These are phyloP conservation scores for Tragulus kanchil DNA, from an alignment of 2,113 vertebrate species.

Conservation along the genomic window DNA sequence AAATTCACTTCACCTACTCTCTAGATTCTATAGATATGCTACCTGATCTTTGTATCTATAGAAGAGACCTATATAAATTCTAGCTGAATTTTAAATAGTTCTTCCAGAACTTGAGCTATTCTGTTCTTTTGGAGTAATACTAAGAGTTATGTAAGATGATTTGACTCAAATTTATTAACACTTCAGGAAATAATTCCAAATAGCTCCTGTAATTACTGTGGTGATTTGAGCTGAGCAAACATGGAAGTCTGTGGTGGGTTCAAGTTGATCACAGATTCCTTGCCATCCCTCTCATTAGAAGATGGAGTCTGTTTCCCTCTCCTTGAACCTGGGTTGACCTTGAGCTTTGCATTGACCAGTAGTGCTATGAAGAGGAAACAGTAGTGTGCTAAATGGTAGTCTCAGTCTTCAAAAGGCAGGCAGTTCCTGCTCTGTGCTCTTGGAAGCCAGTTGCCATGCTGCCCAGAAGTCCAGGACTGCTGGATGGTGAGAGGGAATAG, in stretches of 20 bases:
- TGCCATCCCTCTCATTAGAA: not conserved
- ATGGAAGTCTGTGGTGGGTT: not conserved
- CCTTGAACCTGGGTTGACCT: not conserved
- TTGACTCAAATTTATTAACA: slow-evolving; percentile 38
- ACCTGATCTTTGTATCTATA: slow-evolving; percentile 51
- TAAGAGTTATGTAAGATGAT: slow-evolving; percentile 9
- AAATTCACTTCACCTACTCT: slow-evolving; percentile 58
- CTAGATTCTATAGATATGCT: slow-evolving; percentile 44
- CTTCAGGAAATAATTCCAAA: slow-evolving; percentile 25
- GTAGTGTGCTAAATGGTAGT: not conserved
- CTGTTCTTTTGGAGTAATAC: slow-evolving; percentile 54
- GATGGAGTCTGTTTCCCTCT: not conserved
- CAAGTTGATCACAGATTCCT: not conserved
- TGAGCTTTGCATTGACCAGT: not conserved
- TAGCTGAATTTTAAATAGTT: slow-evolving; percentile 62
- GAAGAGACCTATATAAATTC: slow-evolving; percentile 52
- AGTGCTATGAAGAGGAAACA: not conserved
- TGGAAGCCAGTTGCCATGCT: not conserved
- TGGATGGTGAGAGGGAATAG: not conserved
- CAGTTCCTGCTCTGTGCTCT: not conserved
- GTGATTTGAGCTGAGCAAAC: slow-evolving; percentile 47
- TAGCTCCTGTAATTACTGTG: not conserved
- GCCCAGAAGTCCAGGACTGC: not conserved
- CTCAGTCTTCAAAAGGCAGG: not conserved
- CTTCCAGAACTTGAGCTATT: slow-evolving; percentile 56